These are phyloP conservation scores for Peromyscus melanophrys DNA, from an alignment of 2,797 vertebrate species.

Conservation along the genomic window DNA sequence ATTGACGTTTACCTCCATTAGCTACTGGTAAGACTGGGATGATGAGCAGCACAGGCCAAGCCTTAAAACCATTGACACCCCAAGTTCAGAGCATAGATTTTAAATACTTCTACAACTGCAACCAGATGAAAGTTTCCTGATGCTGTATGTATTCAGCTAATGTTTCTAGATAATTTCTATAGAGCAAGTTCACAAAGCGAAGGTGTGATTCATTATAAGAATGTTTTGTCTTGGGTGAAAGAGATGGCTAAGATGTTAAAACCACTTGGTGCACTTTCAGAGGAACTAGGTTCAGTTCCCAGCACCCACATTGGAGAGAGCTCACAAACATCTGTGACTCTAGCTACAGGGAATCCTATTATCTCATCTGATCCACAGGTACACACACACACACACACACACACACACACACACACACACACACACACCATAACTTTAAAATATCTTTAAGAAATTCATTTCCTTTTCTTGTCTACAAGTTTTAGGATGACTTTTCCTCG, in stretches of 20 bases:
- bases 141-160: background rate
- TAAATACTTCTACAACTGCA: background rate
- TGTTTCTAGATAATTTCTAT: background rate
- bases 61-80: background rate
- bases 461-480: background rate
- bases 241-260: background rate
- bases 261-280: background rate
- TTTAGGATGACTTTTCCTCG: background rate
- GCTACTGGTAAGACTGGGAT: background rate
- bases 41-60: background rate
- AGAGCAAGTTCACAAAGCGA: background rate
- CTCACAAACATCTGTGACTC: background rate
- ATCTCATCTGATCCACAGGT: too few species aligned
- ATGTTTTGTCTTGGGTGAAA: background rate
- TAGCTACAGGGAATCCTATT: background rate
- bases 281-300: background rate
- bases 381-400: background rate
- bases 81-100: background rate
- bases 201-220: background rate
- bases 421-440: background rate
- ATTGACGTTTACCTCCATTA: conserved; percentile 29
- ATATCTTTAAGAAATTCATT: background rate
- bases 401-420: background rate
- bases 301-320: background rate
- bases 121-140: background rate